Conservation (phyloP, 2,797 vertebrate species). For the Eulemur mongoz region DNA sequence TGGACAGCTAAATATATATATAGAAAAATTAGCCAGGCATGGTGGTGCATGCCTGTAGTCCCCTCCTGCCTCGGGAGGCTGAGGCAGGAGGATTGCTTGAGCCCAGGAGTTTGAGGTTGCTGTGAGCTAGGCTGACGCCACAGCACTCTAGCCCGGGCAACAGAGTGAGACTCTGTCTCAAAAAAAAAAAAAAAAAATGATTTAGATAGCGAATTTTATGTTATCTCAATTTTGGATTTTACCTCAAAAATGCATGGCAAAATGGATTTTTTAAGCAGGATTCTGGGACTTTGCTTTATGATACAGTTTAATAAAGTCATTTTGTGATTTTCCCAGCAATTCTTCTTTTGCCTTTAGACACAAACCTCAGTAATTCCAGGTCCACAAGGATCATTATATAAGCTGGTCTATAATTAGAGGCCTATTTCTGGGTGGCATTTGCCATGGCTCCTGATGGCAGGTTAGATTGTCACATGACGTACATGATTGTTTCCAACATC, state of each 20-base stretch:
- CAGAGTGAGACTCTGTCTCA: too few relatives aligned
- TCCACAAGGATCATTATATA: background rate
- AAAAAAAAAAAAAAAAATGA: background rate
- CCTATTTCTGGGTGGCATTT: background rate
- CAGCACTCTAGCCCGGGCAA: too few relatives aligned
- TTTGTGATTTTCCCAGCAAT: background rate
- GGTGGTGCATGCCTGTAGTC: too few relatives aligned
- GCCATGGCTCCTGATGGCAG: background rate
- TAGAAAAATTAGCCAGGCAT: too few relatives aligned
- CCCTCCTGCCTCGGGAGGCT: too few relatives aligned
- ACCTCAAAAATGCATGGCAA: background rate
- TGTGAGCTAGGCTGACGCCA: too few relatives aligned
- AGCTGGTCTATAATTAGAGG: background rate
- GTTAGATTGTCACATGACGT: background rate
- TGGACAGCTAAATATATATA: too few relatives aligned
- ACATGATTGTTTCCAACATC: background rate
- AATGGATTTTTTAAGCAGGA: background rate
- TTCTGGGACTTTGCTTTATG: background rate
- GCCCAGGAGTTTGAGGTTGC: too few relatives aligned
- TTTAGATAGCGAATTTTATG: background rate
- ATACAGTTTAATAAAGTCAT: background rate
- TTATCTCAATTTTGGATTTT: background rate
- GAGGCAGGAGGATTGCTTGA: too few relatives aligned
- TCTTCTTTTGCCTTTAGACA: background rate
- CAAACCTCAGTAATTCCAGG: background rate